These are phyloP conservation scores for Chaenocephalus aceratus DNA, from an alignment of 2,113 vertebrate species.

Conservation along the genomic window DNA sequence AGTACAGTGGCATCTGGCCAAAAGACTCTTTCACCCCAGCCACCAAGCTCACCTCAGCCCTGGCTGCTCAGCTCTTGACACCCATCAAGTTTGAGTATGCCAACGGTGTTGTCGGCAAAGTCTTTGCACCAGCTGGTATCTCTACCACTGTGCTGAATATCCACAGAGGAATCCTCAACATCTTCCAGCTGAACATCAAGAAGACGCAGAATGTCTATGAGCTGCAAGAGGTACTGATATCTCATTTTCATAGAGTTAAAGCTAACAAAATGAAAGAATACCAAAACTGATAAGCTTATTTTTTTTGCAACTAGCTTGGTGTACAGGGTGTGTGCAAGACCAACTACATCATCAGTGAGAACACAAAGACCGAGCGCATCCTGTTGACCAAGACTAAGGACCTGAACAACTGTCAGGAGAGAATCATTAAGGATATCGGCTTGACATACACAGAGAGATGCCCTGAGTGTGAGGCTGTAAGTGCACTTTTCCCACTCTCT, in stretches of 20 bases:
- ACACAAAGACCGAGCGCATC: conserved; percentile 69
- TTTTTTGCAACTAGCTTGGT: conserved; percentile 79
- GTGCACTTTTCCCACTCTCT: conserved; percentile 12
- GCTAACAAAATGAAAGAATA: neutral
- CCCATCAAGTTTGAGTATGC: conserved; percentile 86
- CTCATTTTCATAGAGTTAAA: neutral
- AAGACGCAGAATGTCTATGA: conserved; percentile 86
- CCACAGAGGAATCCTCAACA: conserved; percentile 83
- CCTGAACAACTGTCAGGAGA: conserved; percentile 86
- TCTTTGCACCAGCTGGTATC: conserved; percentile 81
- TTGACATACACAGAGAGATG: conserved; percentile 80
- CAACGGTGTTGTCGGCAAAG: conserved; percentile 80
- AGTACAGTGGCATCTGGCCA: conserved; percentile 85
- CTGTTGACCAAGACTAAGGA: conserved; percentile 86
- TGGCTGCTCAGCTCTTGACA: conserved; percentile 76
- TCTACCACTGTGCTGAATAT: conserved; percentile 82
- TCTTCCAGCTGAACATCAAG: conserved; percentile 86
- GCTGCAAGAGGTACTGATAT: conserved; percentile 83
- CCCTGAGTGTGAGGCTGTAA: conserved; percentile 75
- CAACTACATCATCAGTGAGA: conserved; percentile 85
- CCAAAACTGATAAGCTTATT: neutral
- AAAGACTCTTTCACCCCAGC: conserved; percentile 74
- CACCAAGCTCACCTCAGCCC: conserved; percentile 75
- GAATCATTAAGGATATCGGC: conserved; percentile 80
- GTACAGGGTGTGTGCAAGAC: conserved; percentile 88